These are phyloP conservation scores for Terrapene triunguis DNA, from an alignment of 2,113 vertebrate genomes.

Conservation along the genomic window DNA sequence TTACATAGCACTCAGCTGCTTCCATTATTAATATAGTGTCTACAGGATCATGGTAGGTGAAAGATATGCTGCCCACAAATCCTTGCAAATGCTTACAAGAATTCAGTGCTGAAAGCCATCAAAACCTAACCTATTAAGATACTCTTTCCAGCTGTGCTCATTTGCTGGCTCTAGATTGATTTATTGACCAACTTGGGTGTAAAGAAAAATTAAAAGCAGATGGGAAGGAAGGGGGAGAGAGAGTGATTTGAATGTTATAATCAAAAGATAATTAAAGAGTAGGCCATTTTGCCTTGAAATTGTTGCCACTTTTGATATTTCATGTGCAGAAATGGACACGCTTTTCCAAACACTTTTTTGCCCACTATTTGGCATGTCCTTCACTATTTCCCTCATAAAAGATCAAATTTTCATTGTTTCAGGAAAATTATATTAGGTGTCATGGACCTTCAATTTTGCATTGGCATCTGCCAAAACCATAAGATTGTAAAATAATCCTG, in stretches of 20 bases:
- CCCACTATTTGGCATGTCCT: conserved; percentile 14
- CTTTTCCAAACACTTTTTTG: conserved; percentile 20
- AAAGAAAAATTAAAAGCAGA: conserved; percentile 16
- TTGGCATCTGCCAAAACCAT: conserved; percentile 67
- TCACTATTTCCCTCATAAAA: background rate
- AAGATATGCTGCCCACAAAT: background rate
- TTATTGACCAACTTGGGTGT: background rate
- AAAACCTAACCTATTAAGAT: background rate
- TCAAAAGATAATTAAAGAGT: conserved; percentile 16
- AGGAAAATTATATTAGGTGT: conserved; percentile 37
- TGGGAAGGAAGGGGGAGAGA: background rate
- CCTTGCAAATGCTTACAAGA: background rate
- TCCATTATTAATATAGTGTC: background rate
- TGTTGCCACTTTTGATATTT: background rate
- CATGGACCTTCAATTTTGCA: conserved; percentile 53
- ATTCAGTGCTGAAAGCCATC: background rate
- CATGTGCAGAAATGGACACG: background rate
- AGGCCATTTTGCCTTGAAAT: conserved; percentile 1
- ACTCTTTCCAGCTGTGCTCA: background rate
- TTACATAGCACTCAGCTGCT: background rate
- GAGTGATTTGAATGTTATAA: background rate
- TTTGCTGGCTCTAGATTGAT: background rate
- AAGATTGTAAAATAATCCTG: conserved; percentile 50
- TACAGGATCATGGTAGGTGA: background rate
- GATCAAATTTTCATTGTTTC: conserved; percentile 28